Evolutionary conservation across 2,888 invertebrate genomes (phyloP), one percentile per base, ranked within the genome.

Genomic region (Apotomis capreana): DNA sequence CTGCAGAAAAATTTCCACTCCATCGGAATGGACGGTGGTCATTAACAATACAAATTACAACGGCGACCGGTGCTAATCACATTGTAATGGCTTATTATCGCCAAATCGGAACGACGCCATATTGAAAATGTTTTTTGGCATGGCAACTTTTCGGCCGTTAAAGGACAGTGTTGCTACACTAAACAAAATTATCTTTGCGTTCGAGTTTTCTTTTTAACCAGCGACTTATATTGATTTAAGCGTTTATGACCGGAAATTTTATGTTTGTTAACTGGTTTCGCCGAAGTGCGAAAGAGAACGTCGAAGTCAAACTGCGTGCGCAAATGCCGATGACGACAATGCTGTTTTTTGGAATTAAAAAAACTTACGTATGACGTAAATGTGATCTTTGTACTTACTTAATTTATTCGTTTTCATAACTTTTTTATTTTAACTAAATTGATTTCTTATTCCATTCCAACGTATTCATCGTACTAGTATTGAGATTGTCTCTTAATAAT

Each of bases 41-140:
- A 71, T 68, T 68, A 71, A 62, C 54, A 62, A 68, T 44, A 71
- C 67, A 57, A 71, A 62, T 71, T 68, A 62, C 71, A 71, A 40
- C 13, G 44, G 62, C 44, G 36, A 71, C 71, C 44, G 40, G 51
- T 62, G 40, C 71, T 71, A 62, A 71, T 71, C 67, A 67, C 74
- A 79, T 72, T 63, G 69, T 64, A 78, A 79, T 82, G 68, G 74
- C 70, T 37, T 74, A 80, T 78, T 79, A 79, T 70, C 60, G 60
- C 82, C 76, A 77, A 78, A 82, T 76, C 54, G 74, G 78, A 70
- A 59, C 69, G 76, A 74, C 74, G 78, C 77, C 80, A 81, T 77
- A 75, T 73, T 64, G 78, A 76, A 79, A 26, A 76, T 74, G 75
- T 63, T 72, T 63, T 74, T 78, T 82, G 74, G 70, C 63, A 63